phyloP scores from a whole-genome alignment of 2,797 vertebrate species.

The Anguilla pacifica region DNA sequence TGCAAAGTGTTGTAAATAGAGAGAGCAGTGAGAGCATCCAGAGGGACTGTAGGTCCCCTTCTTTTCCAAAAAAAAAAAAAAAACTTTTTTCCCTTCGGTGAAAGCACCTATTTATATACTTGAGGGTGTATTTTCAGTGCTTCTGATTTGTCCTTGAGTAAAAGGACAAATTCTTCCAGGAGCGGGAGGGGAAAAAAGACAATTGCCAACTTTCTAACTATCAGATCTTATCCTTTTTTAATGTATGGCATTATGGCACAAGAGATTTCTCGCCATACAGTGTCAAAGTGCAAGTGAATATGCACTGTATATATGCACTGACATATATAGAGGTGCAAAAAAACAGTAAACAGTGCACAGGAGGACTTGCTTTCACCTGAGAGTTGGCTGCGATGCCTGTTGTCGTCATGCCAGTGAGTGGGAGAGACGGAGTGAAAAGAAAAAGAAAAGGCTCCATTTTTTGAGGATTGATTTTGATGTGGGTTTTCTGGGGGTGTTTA shows the following conservation, averaged over 20 bases:
- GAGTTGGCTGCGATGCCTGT: not conserved
- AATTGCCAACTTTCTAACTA: not conserved
- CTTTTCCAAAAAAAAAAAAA: not conserved
- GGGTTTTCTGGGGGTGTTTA: not conserved
- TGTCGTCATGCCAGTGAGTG: not conserved
- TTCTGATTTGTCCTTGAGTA: constrained; percentile 2
- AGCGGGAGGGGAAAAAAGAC: not conserved
- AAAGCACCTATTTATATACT: not conserved
- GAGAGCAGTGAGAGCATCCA: not conserved
- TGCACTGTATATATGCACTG: not conserved
- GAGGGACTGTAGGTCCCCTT: not conserved
- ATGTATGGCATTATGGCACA: not conserved
- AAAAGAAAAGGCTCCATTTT: not conserved
- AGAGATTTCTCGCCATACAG: not conserved
- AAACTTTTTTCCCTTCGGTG: not conserved
- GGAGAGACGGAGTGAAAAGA: not conserved
- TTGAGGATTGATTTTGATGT: constrained; percentile 14
- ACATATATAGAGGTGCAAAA: not conserved
- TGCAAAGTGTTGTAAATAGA: not conserved
- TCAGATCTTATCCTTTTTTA: not conserved
- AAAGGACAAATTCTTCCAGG: not conserved
- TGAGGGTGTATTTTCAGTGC: not conserved
- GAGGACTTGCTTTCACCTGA: not conserved
- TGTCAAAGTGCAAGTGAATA: not conserved
- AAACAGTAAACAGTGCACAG: not conserved